Evolutionary conservation across 2,888 invertebrate species (phyloP), one percentile per base, ranked within the genome.

Genomic region (Eledona agricola): DNA sequence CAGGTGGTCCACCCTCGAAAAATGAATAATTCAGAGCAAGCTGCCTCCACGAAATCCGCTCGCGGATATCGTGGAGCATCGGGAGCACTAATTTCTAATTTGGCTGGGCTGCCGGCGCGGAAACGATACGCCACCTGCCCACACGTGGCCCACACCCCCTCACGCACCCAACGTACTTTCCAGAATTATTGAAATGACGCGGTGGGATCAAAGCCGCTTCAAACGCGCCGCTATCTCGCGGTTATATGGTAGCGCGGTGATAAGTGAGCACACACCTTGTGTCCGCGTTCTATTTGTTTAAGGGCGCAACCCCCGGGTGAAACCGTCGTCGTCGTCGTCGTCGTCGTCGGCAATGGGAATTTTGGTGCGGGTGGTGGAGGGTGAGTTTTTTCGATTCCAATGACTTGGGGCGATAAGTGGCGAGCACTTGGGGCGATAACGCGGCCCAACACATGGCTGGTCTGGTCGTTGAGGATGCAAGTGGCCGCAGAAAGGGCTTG

Each of bases 21-120:
- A 54, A 68, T 68, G 66, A 66, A 68, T 68, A 62, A 68, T 68
- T 66, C 66, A 68, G 58, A 37, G 64, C 68, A 68, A 68, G 68
- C 64, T 68, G 68, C 55, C 59, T 40, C 54, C 55, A 28, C 55
- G 43, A 61, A 64, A 64, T 67, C 65, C 53, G 68, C 68, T 66
- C 54, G 66, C 61, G 67, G 67, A 58, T 59, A 63, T 62, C 49
- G 32, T 23, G 23, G 53, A 54, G 34, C 25, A 57, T 53, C 58
- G 55, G 60, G 38, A 61, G 59, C 55, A 60, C 55, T 60, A 60
- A 60, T 63, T 60, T 63, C 55, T 53, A 58, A 53, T 51, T 31
- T n/a, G n/a, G n/a, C n/a, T n/a, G n/a, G n/a, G 53, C 50, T 42
- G 59, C 51, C 43, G 49, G 19, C 20, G 35, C 32, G 23, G 40